These are phyloP conservation scores for Synergus umbraculus DNA, from an alignment of 2,888 invertebrate genomes.

Conservation along the genomic window DNA sequence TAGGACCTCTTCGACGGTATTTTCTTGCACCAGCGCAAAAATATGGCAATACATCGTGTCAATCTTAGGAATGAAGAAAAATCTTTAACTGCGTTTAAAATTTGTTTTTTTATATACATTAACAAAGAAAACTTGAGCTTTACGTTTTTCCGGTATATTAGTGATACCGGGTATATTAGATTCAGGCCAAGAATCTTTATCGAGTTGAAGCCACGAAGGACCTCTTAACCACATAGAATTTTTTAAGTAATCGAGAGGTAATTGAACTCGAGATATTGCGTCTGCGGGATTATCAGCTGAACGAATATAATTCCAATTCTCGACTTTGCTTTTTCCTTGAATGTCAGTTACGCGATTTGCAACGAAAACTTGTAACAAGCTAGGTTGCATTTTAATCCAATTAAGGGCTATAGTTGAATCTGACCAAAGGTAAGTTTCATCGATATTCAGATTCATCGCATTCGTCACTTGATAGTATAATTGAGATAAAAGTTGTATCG, in stretches of 20 bases:
- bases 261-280: constrained; percentile 46
- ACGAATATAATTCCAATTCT: constrained; percentile 48
- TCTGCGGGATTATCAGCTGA: constrained; percentile 56
- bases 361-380: constrained; percentile 52
- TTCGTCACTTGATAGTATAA: no score
- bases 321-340: constrained; percentile 34
- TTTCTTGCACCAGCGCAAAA: no score
- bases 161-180: no score
- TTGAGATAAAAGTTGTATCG: not conserved
- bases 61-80: no score
- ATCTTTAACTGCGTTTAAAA: no score
- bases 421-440: constrained; percentile 49
- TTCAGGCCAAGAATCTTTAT: no score
- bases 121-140: no score
- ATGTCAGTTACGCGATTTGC: constrained; percentile 52
- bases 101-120: no score
- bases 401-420: constrained; percentile 54
- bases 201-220: constrained; percentile 42
- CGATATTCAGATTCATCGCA: not conserved
- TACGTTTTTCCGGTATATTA: no score
- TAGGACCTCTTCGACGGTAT: no score
- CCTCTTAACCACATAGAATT: constrained; percentile 46
- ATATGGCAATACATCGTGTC: no score
- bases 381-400: constrained; percentile 54
- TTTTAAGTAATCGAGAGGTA: constrained; percentile 21